Percentiles rank a stretch among this genome's conserved stretches.
These are phyloP conservation scores for Cerastoderma edule DNA, from an alignment of 2,888 invertebrate species.

Conservation along the genomic window DNA sequence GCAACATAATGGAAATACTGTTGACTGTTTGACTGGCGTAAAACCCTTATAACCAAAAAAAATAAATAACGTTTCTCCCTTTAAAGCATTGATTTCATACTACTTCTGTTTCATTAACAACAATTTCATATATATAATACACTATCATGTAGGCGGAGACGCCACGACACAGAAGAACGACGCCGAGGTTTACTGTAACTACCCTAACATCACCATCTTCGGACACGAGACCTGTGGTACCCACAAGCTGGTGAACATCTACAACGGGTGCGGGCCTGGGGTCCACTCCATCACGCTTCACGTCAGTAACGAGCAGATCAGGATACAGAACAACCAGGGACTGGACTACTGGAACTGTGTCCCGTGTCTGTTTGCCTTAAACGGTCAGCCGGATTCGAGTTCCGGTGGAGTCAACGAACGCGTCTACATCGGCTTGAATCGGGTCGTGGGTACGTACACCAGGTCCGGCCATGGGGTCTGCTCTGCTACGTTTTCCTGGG, in stretches of 20 bases:
- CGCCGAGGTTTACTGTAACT: not conserved
- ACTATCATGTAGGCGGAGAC: constrained; percentile 3
- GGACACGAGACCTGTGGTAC: not conserved
- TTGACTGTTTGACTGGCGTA: too few relatives aligned
- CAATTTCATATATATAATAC: too few relatives aligned
- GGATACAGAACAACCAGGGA: not conserved
- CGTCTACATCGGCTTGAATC: not conserved
- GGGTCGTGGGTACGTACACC: not conserved
- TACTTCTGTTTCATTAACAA: too few relatives aligned
- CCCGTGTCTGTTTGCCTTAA: constrained; percentile 8
- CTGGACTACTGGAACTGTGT: not conserved
- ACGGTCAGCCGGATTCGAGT: not conserved
- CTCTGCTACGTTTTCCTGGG: not conserved
- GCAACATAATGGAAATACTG: too few relatives aligned
- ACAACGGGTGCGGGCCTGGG: too few relatives aligned
- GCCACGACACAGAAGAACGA: constrained; percentile 3
- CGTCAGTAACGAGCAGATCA: not conserved
- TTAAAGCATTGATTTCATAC: not conserved
- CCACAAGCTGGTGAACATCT: not conserved
- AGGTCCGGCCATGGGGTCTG: not conserved
- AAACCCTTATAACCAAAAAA: not conserved
- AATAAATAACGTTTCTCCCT: not conserved
- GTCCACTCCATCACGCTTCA: not conserved
- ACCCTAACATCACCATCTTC: not conserved
- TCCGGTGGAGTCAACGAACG: not conserved